phyloP scores from a whole-genome alignment of 2,797 vertebrate species.

The Siniperca undulata region DNA sequence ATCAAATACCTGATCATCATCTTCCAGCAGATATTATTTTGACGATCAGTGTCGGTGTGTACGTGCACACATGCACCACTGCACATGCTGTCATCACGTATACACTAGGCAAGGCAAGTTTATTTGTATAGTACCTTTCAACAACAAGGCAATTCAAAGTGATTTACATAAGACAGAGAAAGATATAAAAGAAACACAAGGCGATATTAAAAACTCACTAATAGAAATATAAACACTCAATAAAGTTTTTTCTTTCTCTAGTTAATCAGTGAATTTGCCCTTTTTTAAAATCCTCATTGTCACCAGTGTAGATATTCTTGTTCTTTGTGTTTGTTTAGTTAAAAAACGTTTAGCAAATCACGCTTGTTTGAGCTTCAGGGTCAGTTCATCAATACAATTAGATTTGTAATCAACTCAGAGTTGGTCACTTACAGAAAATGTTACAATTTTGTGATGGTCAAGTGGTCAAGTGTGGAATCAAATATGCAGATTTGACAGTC shows the following conservation, averaged over 20 bases:
- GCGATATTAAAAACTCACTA: too few relatives aligned
- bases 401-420: not conserved
- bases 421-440: not conserved
- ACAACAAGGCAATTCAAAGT: not conserved
- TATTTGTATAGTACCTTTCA: not conserved
- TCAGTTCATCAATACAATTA: too few relatives aligned
- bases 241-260: not conserved
- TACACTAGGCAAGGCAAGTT: not conserved
- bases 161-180: not conserved
- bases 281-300: too few relatives aligned
- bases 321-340: too few relatives aligned
- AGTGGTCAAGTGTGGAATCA: not conserved
- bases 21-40: too few relatives aligned
- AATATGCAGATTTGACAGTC: not conserved
- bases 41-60: not conserved
- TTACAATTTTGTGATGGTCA: not conserved
- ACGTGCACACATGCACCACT: not conserved
- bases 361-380: not conserved
- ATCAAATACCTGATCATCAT: too few relatives aligned
- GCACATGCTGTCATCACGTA: not conserved
- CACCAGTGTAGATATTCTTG: too few relatives aligned
- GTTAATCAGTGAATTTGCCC: too few relatives aligned
- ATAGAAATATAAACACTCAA: not conserved
- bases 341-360: too few relatives aligned
- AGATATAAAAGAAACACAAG: not conserved